Evolutionary conservation across 1,140 invertebrate species (phyloP), one percentile per base, ranked within the genome.

Genomic region (Bacillus rossius): DNA sequence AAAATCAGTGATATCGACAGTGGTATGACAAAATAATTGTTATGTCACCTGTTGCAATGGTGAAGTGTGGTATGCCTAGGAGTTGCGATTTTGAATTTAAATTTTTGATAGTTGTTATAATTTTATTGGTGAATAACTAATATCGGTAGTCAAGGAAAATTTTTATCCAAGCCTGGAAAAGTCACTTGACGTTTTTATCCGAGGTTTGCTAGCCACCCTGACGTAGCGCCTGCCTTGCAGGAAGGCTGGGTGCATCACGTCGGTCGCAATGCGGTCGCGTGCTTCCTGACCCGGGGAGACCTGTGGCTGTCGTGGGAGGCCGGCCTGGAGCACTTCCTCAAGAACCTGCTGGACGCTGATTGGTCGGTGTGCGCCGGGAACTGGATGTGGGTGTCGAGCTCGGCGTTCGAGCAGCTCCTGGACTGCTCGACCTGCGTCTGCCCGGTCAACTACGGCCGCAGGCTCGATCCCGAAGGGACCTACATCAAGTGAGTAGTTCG

Each of bases 291-390:
- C 0, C 74, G 92, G 55, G 92, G 92, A 1, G 90, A 94, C 72
- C 79, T 94, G n/a, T 94, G 91, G 89, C 83, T 93, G 63, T 94
- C 91, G 1, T 95, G 92, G 92, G 92, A 94, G 72, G 91, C 94
- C 76, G 92, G 92, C 55, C 91, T 93, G 89, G 92, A 93, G 83
- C 89, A 94, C 8, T 94, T 95, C 76, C 91, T 94, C 65, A 90
- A 94, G 75, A 73, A 93, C 8, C 70, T 95, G 2, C 72, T 95
- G 34, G 92, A 95, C 70, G 91, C 90, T 16, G 92, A 94, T 74
- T 94, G 91, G 91, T 92, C 90, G 8, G 87, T 94, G 1, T 94
- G 94, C 74, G 92, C 91, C 10, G 92, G 92, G 5, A 92, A 87
- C 79, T 94, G 92, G 91, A 90, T 94, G 87, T 94, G 91, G 92